Evolutionary conservation across 2,113 vertebrate species (phyloP).

Genomic region (Phalacrocorax pelagicus): DNA sequence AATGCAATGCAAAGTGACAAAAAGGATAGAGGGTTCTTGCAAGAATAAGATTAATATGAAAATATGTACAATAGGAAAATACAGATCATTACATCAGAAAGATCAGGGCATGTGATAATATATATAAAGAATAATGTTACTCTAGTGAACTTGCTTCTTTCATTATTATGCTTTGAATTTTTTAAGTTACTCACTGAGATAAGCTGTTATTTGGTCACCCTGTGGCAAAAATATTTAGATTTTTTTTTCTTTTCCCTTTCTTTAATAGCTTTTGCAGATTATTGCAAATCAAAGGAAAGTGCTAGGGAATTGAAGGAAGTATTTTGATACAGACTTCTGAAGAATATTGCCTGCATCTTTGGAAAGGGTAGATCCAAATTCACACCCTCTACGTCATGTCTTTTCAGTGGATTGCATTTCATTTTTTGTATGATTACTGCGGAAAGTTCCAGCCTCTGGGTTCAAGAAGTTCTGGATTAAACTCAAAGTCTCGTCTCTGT

Average conservation of each 20-base stretch:
- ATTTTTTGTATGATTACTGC: not conserved
- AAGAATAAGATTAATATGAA: not conserved
- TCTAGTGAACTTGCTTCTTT: not conserved
- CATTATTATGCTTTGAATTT: not conserved
- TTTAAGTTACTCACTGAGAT: not conserved
- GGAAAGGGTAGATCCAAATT: not conserved
- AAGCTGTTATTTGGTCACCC: not conserved
- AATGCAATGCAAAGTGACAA: not conserved
- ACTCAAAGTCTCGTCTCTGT: not conserved
- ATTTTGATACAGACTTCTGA: not conserved
- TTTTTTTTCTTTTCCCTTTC: not conserved
- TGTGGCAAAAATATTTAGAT: accelerated
- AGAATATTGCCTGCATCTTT: not conserved
- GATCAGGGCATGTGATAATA: not conserved
- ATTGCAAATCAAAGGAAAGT: not conserved
- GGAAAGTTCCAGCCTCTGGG: accelerated
- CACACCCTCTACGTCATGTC: accelerated
- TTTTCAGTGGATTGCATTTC: not conserved
- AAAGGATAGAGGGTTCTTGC: not conserved
- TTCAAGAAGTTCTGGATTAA: not conserved
- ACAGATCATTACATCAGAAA: not conserved
- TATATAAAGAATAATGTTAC: not conserved
- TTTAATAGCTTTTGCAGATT: not conserved
- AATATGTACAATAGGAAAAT: not conserved
- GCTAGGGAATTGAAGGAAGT: not conserved